phyloP scores from a whole-genome alignment of 2,797 vertebrate species.

The Craterocephalus amniculus region DNA sequence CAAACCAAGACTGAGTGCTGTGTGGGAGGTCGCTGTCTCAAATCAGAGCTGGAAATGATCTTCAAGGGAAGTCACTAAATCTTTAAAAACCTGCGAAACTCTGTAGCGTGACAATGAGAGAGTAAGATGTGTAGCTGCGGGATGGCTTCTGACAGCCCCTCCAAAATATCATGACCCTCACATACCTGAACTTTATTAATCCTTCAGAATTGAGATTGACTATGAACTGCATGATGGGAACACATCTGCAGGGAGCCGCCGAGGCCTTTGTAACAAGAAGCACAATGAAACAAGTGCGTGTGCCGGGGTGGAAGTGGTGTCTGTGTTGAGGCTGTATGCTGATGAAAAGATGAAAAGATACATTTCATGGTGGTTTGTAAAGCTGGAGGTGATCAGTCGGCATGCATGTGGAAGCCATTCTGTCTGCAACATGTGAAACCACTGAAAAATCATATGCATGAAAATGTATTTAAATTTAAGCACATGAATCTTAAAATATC shows the following conservation, averaged over 20 bases:
- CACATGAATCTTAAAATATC: neutral
- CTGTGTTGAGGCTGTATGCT: conserved; percentile 31
- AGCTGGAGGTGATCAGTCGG: conserved; percentile 16
- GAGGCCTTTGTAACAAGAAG: conserved; percentile 60
- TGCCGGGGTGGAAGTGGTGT: conserved; percentile 54
- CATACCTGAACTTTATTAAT: neutral
- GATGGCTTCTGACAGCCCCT: too few relatives aligned
- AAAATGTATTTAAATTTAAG: neutral
- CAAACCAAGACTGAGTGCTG: conserved; percentile 35
- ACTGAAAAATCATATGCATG: neutral
- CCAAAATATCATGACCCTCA: neutral
- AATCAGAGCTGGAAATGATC: conserved; percentile 10
- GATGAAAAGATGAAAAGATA: conserved; percentile 14
- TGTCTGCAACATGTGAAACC: neutral
- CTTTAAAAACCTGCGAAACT: conserved; percentile 10
- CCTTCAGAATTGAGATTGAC: conserved; percentile 25
- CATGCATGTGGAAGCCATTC: conserved; percentile 5
- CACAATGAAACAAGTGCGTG: conserved; percentile 22
- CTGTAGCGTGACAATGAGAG: neutral
- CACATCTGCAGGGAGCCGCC: conserved; percentile 6
- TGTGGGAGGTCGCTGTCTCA: conserved; percentile 19
- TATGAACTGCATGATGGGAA: conserved; percentile 21
- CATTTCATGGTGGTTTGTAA: conserved; percentile 31
- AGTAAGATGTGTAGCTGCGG: conserved; percentile 3
- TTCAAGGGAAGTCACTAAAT: neutral